Base-by-base conservation (phyloP, 2,888 invertebrate species). In the Noctua fimbriata region DNA sequence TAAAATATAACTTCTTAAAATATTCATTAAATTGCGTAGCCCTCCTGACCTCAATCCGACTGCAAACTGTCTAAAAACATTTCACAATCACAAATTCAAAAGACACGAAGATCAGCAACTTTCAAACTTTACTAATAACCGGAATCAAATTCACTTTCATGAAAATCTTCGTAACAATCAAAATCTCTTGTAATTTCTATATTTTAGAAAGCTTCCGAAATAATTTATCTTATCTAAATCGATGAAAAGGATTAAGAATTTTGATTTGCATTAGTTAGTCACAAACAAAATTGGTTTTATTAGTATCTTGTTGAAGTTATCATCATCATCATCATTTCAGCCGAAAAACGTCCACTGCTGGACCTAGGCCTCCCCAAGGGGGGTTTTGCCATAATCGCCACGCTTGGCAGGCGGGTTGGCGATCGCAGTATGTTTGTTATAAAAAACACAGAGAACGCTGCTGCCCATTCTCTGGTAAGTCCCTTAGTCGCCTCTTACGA, bases 101-200 rank as follows among this genome's bases (percentile, higher is more conserved):
- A 44, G 76, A 73, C 28, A 75, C 47, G 63, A n/a, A 69, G 78
- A 81, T 86, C 79, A 81, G 71, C 79, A 76, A 76, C 63, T 75
- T 65, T 36, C 0, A 76, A 87, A 79, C 81, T 88, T 86, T 83
- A 67, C 10, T 83, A 87, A 81, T 85, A 82, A 88, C 71, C 72
- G 69, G 66, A 81, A 85, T 85, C 77, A 83, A 76, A 81, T 69
- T 69, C 47, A 9, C 18, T 69, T 66, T 52, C 73, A 52, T 32
- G 69, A 79, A 76, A 69, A 84, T 79, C 28, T 73, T 76, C 24
- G 77, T 63, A 79, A 84, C 76, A 86, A 82, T 84, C 79, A 76
- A 79, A 88, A 72, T 81, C 65, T 78, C 52, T 77, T 79, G 76
- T 76, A 74, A 73, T 78, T 79, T 86, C 14, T 66, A 28, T 67